Conservation (phyloP, 2,888 invertebrate species). For the Orchesella flavescens region DNA sequence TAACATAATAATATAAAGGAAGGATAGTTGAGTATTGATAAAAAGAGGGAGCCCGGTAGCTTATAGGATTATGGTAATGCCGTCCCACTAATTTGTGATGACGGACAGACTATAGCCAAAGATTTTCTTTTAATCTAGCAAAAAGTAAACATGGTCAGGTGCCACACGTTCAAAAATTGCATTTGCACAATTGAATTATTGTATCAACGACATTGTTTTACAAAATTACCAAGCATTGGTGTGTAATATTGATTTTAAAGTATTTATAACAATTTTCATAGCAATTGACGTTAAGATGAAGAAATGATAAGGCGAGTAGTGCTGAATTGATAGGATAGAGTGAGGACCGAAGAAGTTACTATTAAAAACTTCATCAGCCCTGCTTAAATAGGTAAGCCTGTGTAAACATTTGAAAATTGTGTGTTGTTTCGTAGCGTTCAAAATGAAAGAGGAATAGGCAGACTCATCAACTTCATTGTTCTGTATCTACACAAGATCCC, state of each 20-base stretch:
- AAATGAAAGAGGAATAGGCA: background rate
- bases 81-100: background rate
- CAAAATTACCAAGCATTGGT: no score
- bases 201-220: no score
- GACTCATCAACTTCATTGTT: background rate
- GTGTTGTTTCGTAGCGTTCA: no score
- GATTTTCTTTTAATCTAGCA: no score
- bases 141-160: no score
- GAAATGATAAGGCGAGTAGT: no score
- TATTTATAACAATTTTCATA: no score
- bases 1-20: background rate
- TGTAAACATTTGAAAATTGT: constrained; percentile 13
- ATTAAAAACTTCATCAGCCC: constrained; percentile 26
- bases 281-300: no score
- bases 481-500: no score
- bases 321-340: background rate
- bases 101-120: background rate
- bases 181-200: no score
- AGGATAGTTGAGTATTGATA: background rate
- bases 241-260: no score
- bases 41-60: background rate
- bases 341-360: background rate
- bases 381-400: constrained; percentile 17
- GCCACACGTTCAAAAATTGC: no score
- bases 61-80: background rate